Evolutionary conservation across 1,140 invertebrate species (phyloP).

Genomic region (Palaemon carinicauda): DNA sequence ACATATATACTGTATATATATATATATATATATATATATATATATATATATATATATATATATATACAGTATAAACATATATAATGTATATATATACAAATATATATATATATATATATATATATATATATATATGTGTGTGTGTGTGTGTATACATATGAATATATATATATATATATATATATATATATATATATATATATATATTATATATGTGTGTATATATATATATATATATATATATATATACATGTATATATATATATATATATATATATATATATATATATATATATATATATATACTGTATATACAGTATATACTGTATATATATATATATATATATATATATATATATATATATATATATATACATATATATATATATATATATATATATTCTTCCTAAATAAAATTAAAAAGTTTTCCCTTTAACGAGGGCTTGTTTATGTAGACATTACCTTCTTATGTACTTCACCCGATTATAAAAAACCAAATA

Average conservation of each 20-base stretch:
- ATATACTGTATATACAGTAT: too few species aligned
- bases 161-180: too few species aligned
- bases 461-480: too few species aligned
- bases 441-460: not conserved
- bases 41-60: slow-evolving; percentile 14
- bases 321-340: not conserved
- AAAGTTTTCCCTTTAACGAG: not conserved
- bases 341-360: slow-evolving; percentile 15
- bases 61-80: not conserved
- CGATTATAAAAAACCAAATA: too few species aligned
- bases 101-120: slow-evolving; percentile 11
- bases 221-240: not conserved
- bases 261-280: too few species aligned
- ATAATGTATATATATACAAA: not conserved
- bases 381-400: not conserved
- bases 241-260: too few species aligned
- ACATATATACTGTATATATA: not conserved
- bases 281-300: too few species aligned
- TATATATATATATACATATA: not conserved
- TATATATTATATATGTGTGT: not conserved
- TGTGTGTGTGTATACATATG: not conserved
- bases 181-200: not conserved
- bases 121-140: not conserved
- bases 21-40: slow-evolving; percentile 3
- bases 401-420: not conserved